These are phyloP conservation scores for Drosophila kambysellisi DNA, from an alignment of 2,888 invertebrate species.

Conservation along the genomic window DNA sequence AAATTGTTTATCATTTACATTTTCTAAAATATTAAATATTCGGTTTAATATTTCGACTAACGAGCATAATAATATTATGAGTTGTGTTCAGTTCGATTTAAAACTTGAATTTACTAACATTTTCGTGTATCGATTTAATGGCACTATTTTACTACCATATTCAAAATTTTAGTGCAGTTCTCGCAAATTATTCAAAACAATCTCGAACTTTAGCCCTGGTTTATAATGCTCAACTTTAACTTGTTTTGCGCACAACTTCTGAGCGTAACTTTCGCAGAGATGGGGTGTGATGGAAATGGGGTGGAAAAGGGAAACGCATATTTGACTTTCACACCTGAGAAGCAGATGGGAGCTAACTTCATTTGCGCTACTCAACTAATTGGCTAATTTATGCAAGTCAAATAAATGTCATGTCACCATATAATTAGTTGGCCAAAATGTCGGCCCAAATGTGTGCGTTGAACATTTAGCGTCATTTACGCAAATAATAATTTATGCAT, in stretches of 20 bases:
- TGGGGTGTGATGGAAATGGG: background rate
- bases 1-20: background rate
- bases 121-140: background rate
- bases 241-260: slow-evolving; percentile 16
- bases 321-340: slow-evolving; percentile 57
- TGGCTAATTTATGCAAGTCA: slow-evolving; percentile 80
- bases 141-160: background rate
- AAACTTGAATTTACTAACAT: background rate
- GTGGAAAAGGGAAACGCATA: background rate
- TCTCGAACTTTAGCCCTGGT: slow-evolving; percentile 23
- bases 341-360: slow-evolving; percentile 53
- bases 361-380: slow-evolving; percentile 72
- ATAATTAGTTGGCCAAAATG: slow-evolving; percentile 70
- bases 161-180: background rate
- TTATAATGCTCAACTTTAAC: slow-evolving; percentile 15
- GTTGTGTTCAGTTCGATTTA: background rate
- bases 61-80: background rate
- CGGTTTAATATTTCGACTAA: background rate
- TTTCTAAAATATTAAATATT: background rate
- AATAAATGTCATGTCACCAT: slow-evolving; percentile 79
- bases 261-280: background rate
- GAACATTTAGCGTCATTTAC: slow-evolving; percentile 25
- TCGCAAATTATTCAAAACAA: slow-evolving; percentile 44
- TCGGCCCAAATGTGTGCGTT: slow-evolving; percentile 29
- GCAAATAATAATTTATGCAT: slow-evolving; percentile 46